Percentiles rank a stretch among this genome's conserved stretches.
phyloP scores from a whole-genome alignment of 2,888 invertebrate species.

The Priocnemis perturbator region DNA sequence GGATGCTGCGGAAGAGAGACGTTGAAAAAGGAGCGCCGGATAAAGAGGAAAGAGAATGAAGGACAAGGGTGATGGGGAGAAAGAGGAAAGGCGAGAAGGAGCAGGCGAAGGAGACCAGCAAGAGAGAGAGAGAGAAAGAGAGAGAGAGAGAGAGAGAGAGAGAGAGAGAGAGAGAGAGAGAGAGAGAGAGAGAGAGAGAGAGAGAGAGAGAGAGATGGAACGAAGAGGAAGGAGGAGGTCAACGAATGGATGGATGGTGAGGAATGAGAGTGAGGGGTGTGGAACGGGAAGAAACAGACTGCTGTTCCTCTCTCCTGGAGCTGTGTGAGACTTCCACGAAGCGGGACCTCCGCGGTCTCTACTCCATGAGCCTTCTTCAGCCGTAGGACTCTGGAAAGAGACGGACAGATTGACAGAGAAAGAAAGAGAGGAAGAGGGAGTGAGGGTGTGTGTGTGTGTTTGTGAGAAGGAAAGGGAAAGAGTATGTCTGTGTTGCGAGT shows the following conservation, averaged over 20 bases:
- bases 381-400: not conserved
- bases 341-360: constrained; percentile 58
- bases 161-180: constrained; percentile 21
- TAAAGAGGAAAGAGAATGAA: constrained; percentile 6
- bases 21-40: constrained; percentile 13
- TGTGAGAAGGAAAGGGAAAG: constrained; percentile 9
- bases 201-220: not conserved
- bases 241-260: not conserved
- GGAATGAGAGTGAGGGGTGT: constrained; percentile 12
- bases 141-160: constrained; percentile 17
- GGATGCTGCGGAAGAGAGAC: constrained; percentile 12
- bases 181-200: constrained; percentile 18
- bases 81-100: constrained; percentile 24
- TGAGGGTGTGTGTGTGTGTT: no score
- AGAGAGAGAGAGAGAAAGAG: no score
- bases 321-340: constrained; percentile 66
- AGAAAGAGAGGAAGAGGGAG: constrained; percentile 1
- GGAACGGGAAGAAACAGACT: constrained; percentile 34
- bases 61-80: constrained; percentile 15
- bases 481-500: not conserved
- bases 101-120: constrained; percentile 15
- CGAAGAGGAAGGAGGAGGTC: not conserved
- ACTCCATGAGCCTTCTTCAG: not conserved
- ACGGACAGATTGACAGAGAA: constrained; percentile 9
- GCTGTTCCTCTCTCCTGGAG: constrained; percentile 39